Evolutionary conservation across 2,113 vertebrate genomes (phyloP).

Genomic region (Phrynosoma blainvillii): DNA sequence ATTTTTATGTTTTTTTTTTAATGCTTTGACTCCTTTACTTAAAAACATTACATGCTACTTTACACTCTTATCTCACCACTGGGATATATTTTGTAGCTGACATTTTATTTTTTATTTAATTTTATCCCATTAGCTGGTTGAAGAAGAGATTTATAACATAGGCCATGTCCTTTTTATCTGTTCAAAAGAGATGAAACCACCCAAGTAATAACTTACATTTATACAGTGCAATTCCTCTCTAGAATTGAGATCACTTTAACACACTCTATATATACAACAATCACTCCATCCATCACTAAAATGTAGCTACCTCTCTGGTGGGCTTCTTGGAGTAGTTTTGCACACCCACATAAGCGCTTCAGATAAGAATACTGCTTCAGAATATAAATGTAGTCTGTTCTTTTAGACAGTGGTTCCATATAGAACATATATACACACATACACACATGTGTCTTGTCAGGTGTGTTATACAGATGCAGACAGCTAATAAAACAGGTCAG

Average conservation of each 20-base stretch:
- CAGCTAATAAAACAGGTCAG: no score
- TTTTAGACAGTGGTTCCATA: no score
- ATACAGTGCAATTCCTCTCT: neutral
- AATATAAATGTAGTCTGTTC: slow-evolving; percentile 7
- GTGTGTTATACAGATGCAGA: no score
- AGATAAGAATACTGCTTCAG: neutral
- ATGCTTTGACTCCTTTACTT: neutral
- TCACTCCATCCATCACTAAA: accelerated
- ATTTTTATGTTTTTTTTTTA: neutral
- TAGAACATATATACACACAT: no score
- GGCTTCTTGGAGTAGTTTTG: neutral
- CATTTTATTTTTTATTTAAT: slow-evolving; percentile 41
- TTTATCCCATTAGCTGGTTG: slow-evolving; percentile 31
- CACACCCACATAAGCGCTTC: neutral
- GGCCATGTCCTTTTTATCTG: neutral
- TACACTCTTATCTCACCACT: slow-evolving; percentile 32
- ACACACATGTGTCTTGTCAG: no score
- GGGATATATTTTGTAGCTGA: slow-evolving; percentile 33
- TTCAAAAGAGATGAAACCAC: slow-evolving; percentile 25
- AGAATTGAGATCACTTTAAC: slow-evolving; percentile 19
- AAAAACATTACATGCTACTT: slow-evolving; percentile 5
- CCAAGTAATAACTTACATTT: slow-evolving; percentile 1
- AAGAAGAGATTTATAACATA: slow-evolving; percentile 28
- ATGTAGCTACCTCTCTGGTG: neutral
- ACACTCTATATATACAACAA: neutral